Evolutionary conservation across 2,888 invertebrate species (phyloP), one percentile per base, ranked within the genome.

Genomic region (Epirrhoe alternata): DNA sequence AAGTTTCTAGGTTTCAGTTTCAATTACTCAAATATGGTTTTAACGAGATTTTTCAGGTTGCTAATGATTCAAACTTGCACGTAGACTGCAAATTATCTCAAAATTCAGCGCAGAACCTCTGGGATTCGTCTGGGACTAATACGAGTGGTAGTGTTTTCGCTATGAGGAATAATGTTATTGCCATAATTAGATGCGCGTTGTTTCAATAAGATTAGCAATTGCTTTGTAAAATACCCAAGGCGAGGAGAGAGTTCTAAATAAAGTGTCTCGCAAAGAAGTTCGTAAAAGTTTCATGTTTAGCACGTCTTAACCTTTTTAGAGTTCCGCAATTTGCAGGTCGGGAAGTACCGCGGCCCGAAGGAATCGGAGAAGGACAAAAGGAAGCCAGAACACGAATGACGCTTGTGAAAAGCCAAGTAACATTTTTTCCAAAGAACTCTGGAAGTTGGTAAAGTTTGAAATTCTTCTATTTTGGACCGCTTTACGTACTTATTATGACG

Each of bases 221-320:
- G 63, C 52, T 58, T 10, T 16, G 12, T 16, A 38, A n/a, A n/a
- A 24, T 35, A 16, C 50, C 33, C 45, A 14, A 45, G 24, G 45
- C 24, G 10, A 51, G 24, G 6, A 5, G 38, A 16, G n/a, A 49
- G 24, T 52, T 64, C 61, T 73, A 70, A 78, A 75, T 77, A 74
- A 76, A 76, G 71, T 77, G 74, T 74, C 71, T 71, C 72, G 71
- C 74, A 78, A 75, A 77, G 74, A 62, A 65, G 73, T 50, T 75
- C 74, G 76, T 78, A 79, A 78, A 81, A 78, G 77, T 79, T 78
- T 74, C 70, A 74, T 77, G 75, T 76, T 79, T 77, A 79, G 76
- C 77, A 74, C 75, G 74, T 78, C 75, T 75, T 75, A 71, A 71
- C 66, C 71, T 69, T 73, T 70, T 70, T 69, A 68, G 69, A 74